Base-by-base conservation (phyloP, 2,888 invertebrate genomes). In the Drosophila macrospina region DNA sequence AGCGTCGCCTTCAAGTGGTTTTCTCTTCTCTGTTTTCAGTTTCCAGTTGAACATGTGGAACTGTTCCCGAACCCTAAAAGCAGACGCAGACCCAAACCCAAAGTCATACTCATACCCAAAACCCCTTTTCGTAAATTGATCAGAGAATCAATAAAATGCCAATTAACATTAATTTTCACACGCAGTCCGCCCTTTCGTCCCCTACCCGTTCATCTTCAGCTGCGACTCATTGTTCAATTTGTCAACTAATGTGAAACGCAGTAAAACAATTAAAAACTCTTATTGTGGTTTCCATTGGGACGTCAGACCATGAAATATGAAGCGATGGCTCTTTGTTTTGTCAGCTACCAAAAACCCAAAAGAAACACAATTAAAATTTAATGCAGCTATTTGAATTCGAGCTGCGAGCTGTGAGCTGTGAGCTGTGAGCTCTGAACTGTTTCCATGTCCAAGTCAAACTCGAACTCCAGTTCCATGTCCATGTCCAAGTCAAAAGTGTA, bases 121-220 rank as follows among this genome's bases (percentile, higher is more conserved):
- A 41, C 28, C 28, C n/a, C 13, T 16, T 15, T n/a, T 7, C 34
- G 16, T 24, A 37, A 63, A 52, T 60, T 61, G 66, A 83, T 84
- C 66, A 61, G 42, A 47, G 63, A 82, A 80, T 86, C 86, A 79
- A 80, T 82, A 86, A 86, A 86, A 82, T 51, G 54, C 42, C 86
- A 79, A 85, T 85, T 85, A 84, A 66, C 82, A 84, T 68, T 66
- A 61, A 74, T 78, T 84, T 81, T 85, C 79, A 84, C 85, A 77
- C 80, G 76, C 64, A 42, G 63, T 7, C 32, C 37, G 34, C 45
- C 34, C 42, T 50, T 15, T 26, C 26, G 16, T n/a, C 42, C 37
- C 51, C 39, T 41, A 55, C 24, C 13, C 7, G 2, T 6, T 6
- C 5, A 5, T 30, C 10, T 30, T 24, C 56, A 42, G n/a, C 55